phyloP scores from a whole-genome alignment of 2,888 invertebrate genomes.

The Drosophila meridiana region DNA sequence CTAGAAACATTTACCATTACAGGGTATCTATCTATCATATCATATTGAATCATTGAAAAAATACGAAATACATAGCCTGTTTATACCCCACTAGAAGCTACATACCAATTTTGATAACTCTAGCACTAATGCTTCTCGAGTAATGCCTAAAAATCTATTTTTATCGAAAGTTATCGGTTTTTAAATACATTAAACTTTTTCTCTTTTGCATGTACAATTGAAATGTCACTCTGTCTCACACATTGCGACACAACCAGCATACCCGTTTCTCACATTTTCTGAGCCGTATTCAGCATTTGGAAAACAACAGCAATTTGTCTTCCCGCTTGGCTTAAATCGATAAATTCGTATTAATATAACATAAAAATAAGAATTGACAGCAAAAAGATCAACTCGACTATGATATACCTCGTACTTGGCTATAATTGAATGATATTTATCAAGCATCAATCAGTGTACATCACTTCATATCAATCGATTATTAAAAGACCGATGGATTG shows the following conservation, averaged over 20 bases:
- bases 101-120: not conserved
- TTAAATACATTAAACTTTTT: not conserved
- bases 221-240: not conserved
- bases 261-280: not conserved
- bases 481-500: not conserved
- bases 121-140: not conserved
- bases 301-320: conserved; percentile 7
- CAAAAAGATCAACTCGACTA: not conserved
- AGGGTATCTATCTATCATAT: not conserved
- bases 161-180: conserved; percentile 1
- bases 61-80: not conserved
- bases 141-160: not conserved
- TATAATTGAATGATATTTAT: not conserved
- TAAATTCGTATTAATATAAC: conserved; percentile 1
- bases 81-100: too few species aligned
- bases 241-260: not conserved
- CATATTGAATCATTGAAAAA: too few species aligned
- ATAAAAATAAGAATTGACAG: not conserved
- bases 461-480: not conserved
- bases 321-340: conserved; percentile 4
- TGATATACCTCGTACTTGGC: not conserved
- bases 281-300: not conserved
- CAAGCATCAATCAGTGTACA: too few species aligned
- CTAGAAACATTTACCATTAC: not conserved
- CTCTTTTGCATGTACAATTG: not conserved